These are phyloP conservation scores for Phylloscopus trochiloides DNA, from an alignment of 2,113 vertebrate species.

Conservation along the genomic window DNA sequence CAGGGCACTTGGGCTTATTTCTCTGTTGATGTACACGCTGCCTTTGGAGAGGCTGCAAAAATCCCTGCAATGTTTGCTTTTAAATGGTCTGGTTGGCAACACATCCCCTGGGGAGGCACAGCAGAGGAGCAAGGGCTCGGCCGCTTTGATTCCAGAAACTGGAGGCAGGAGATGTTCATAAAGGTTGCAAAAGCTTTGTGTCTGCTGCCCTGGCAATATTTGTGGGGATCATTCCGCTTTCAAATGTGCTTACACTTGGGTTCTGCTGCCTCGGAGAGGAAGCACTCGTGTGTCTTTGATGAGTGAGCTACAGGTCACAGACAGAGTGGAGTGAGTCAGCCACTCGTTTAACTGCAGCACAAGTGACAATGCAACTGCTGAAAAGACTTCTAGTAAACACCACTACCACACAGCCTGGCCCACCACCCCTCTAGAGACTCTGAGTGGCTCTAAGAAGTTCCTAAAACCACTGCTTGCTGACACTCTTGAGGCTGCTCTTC, in stretches of 20 bases:
- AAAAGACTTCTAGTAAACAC: constrained; percentile 2
- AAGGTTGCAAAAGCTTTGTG: constrained; percentile 8
- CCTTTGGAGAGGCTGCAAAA: constrained; percentile 20
- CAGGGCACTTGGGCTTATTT: not conserved
- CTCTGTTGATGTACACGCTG: not conserved
- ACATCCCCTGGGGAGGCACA: not conserved
- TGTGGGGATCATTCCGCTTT: not conserved
- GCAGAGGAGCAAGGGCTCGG: not conserved
- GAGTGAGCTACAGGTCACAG: constrained; percentile 20
- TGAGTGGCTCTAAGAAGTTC: not conserved
- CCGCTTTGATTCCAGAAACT: not conserved
- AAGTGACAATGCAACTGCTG: not conserved
- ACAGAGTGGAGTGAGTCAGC: constrained; percentile 15
- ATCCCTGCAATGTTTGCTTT: constrained; percentile 43
- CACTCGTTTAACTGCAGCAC: not conserved
- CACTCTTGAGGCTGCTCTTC: not conserved
- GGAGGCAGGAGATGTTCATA: not conserved
- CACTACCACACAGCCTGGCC: not conserved
- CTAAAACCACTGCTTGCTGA: not conserved
- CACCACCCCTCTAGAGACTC: not conserved
- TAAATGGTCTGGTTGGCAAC: constrained; percentile 8
- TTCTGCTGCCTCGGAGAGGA: not conserved
- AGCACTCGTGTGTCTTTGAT: not conserved
- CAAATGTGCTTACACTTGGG: not conserved
- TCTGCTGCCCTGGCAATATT: not conserved